phyloP scores from a whole-genome alignment of 2,797 vertebrate genomes.

The Urosaurus nigricauda region DNA sequence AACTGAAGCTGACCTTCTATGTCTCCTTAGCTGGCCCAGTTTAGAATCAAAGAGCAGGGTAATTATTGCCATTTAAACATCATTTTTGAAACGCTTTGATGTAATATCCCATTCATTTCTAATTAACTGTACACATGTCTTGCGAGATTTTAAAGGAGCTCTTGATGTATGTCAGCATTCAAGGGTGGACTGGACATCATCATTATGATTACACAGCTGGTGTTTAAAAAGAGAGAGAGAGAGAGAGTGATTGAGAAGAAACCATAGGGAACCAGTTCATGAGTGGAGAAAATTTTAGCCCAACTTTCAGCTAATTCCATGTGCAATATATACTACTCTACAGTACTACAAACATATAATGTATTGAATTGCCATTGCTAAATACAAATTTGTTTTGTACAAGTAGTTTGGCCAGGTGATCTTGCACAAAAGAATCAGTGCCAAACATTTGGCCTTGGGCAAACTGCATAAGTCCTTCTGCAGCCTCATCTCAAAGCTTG shows the following conservation, averaged over 20 bases:
- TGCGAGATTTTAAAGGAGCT: slow-evolving; percentile 68
- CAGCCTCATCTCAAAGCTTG: neutral
- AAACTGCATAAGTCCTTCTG: neutral
- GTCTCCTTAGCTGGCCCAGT: slow-evolving; percentile 68
- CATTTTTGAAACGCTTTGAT: slow-evolving; percentile 89
- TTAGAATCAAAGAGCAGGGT: slow-evolving; percentile 77
- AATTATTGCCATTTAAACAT: slow-evolving; percentile 89
- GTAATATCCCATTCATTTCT: slow-evolving; percentile 85
- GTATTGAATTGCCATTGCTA: neutral
- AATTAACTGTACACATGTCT: slow-evolving; percentile 86
- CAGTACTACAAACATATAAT: neutral
- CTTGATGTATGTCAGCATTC: slow-evolving; percentile 69
- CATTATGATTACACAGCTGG: slow-evolving; percentile 62
- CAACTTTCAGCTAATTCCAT: slow-evolving; percentile 17
- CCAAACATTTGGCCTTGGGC: neutral
- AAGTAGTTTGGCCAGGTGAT: neutral
- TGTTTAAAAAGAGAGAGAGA: slow-evolving; percentile 15
- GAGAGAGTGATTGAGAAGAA: slow-evolving; percentile 51
- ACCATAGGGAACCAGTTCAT: slow-evolving; percentile 19
- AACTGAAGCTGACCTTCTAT: slow-evolving; percentile 75
- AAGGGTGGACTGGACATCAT: slow-evolving; percentile 58
- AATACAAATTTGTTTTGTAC: neutral
- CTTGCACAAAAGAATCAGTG: neutral
- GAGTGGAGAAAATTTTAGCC: slow-evolving; percentile 43
- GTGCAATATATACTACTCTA: slow-evolving; percentile 15